phyloP scores from a whole-genome alignment of 2,113 vertebrate species.

The Equus quagga region DNA sequence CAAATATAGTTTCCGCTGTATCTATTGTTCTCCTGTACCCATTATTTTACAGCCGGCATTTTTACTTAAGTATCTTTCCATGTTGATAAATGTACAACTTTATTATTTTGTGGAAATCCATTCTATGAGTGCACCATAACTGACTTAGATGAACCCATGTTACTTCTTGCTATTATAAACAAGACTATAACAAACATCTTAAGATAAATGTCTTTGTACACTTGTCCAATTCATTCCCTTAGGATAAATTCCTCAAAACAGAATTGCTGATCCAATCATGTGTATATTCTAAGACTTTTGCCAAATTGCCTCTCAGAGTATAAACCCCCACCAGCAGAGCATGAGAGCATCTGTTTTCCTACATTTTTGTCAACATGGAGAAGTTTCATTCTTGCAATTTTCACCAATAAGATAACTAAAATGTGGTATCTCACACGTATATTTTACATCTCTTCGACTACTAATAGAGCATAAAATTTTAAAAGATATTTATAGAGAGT shows the following conservation, averaged over 20 bases:
- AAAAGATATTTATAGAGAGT: neutral
- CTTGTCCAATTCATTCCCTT: conserved; percentile 17
- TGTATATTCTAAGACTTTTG: conserved; percentile 17
- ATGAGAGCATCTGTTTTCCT: neutral
- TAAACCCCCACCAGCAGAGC: neutral
- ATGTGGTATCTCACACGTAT: neutral
- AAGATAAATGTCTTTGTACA: neutral
- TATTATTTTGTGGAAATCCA: conserved; percentile 1
- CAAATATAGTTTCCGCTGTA: neutral
- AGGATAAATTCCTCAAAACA: conserved; percentile 18
- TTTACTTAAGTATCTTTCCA: neutral
- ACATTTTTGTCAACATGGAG: neutral
- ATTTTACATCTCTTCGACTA: neutral
- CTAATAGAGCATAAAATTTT: conserved; percentile 38
- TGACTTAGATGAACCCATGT: neutral
- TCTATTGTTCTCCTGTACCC: neutral
- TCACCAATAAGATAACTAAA: neutral
- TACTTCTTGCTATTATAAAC: neutral
- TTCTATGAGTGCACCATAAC: conserved; percentile 26
- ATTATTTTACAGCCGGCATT: neutral
- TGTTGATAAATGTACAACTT: neutral
- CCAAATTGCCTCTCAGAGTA: neutral
- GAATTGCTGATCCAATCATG: neutral
- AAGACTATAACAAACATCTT: conserved; percentile 27
- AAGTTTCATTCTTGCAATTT: neutral